Evolutionary conservation across 1,140 invertebrate genomes (phyloP).

Genomic region (Drosophila athabasca): DNA sequence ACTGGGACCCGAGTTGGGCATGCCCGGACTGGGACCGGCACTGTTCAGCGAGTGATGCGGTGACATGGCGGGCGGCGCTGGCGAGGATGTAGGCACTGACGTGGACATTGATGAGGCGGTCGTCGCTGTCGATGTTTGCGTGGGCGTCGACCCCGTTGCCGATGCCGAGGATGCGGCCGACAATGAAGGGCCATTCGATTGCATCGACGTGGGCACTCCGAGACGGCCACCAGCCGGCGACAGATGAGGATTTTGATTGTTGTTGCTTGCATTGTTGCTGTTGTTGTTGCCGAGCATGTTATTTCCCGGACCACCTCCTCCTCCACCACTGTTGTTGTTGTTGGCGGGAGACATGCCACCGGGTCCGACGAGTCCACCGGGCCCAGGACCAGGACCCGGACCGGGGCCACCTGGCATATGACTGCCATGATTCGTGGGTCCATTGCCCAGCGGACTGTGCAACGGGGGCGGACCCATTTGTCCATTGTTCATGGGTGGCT

Average conservation of each 20-base stretch:
- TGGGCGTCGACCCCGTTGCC: slow-evolving; percentile 40
- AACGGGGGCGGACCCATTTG: slow-evolving; percentile 80
- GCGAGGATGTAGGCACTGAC: slow-evolving; percentile 82
- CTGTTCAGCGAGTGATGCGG: slow-evolving; percentile 75
- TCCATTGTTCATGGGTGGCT: slow-evolving; percentile 82
- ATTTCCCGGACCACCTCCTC: slow-evolving; percentile 24
- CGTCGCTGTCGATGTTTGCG: slow-evolving; percentile 51
- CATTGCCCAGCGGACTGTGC: slow-evolving; percentile 81
- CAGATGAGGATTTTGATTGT: slow-evolving; percentile 79
- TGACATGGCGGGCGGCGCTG: slow-evolving; percentile 81
- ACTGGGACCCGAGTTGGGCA: slow-evolving; percentile 73
- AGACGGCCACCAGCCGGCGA: slow-evolving; percentile 72
- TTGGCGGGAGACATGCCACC: slow-evolving; percentile 71
- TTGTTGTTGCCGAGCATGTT: slow-evolving; percentile 65
- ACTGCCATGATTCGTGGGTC: slow-evolving; percentile 69
- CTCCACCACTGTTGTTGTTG: slow-evolving; percentile 40
- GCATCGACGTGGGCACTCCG: slow-evolving; percentile 67
- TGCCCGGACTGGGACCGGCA: slow-evolving; percentile 72
- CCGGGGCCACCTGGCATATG: slow-evolving; percentile 75
- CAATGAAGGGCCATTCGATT: slow-evolving; percentile 71
- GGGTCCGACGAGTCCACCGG: slow-evolving; percentile 59
- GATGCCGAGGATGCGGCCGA: slow-evolving; percentile 44
- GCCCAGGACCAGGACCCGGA: slow-evolving; percentile 70
- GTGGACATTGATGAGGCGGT: slow-evolving; percentile 63
- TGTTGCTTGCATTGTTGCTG: slow-evolving; percentile 67